Conservation (phyloP, 2,113 vertebrate species). For the Serinus canaria region DNA sequence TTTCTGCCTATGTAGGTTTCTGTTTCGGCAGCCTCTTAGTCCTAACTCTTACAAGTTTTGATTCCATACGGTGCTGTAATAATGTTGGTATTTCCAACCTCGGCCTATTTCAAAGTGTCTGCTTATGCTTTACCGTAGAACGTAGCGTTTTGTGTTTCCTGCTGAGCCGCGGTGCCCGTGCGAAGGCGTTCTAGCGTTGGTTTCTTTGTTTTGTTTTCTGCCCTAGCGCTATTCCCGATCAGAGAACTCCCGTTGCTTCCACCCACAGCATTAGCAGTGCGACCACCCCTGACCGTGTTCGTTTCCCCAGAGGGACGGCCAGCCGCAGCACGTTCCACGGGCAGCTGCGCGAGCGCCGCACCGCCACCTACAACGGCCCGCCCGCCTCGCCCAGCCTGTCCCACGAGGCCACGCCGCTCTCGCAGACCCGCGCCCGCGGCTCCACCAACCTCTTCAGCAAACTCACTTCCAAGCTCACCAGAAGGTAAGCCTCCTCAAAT, state of each 20-base stretch:
- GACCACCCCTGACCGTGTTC: constrained; percentile 89
- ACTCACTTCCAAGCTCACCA: constrained; percentile 94
- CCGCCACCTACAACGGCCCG: constrained; percentile 94
- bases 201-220: background rate
- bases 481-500: constrained; percentile 80
- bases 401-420: constrained; percentile 88
- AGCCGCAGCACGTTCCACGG: constrained; percentile 97
- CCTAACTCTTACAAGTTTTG: constrained; percentile 28
- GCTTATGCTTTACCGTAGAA: constrained; percentile 21
- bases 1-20: constrained; percentile 29
- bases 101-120: constrained; percentile 19
- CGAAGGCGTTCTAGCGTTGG: background rate
- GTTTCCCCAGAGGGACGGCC: constrained; percentile 91
- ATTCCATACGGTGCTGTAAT: constrained; percentile 31
- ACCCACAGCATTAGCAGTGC: constrained; percentile 93
- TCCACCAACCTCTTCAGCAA: constrained; percentile 97
- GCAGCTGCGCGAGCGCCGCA: constrained; percentile 92
- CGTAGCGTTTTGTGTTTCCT: constrained; percentile 26
- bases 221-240: constrained; percentile 81
- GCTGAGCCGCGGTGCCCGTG: background rate
- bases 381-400: constrained; percentile 94
- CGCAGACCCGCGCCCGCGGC: constrained; percentile 89
- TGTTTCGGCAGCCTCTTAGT: constrained; percentile 53
- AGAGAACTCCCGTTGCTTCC: constrained; percentile 90
- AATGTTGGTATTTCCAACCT: constrained; percentile 9